Percentiles rank a stretch among this genome's conserved stretches.
These are phyloP conservation scores for Micromesistius poutassou DNA, from an alignment of 2,797 vertebrate genomes.

Conservation along the genomic window DNA sequence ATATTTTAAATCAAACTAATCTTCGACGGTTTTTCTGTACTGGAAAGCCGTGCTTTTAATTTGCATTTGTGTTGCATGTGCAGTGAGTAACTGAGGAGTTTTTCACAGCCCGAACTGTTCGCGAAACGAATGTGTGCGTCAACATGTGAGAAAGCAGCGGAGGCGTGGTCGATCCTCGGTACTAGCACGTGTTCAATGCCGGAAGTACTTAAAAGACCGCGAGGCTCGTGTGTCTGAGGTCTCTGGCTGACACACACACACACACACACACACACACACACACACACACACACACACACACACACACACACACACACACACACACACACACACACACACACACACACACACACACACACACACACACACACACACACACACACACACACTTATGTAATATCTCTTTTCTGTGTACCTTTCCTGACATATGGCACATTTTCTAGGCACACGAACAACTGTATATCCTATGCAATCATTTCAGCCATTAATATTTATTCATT, in stretches of 20 bases:
- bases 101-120: too few relatives aligned
- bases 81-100: too few relatives aligned
- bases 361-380: too few relatives aligned
- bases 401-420: background rate
- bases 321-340: too few relatives aligned
- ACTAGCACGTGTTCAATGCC: conserved; percentile 46
- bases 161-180: conserved; percentile 29
- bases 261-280: too few relatives aligned
- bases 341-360: too few relatives aligned
- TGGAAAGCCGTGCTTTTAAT: background rate
- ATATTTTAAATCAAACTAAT: background rate
- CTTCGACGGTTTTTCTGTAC: background rate
- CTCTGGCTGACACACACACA: background rate
- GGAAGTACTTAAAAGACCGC: conserved; percentile 16
- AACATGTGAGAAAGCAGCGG: conserved; percentile 40
- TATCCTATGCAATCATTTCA: background rate
- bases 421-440: background rate
- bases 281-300: too few relatives aligned
- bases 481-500: background rate
- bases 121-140: conserved; percentile 29
- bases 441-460: background rate
- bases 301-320: too few relatives aligned
- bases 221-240: conserved; percentile 14
- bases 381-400: background rate
- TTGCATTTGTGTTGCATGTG: background rate